A percentile compares a stretch with the other conserved stretches of the same genome.
phyloP scores from a whole-genome alignment of 1,140 invertebrate genomes.

The Calliopsis andreniformis region DNA sequence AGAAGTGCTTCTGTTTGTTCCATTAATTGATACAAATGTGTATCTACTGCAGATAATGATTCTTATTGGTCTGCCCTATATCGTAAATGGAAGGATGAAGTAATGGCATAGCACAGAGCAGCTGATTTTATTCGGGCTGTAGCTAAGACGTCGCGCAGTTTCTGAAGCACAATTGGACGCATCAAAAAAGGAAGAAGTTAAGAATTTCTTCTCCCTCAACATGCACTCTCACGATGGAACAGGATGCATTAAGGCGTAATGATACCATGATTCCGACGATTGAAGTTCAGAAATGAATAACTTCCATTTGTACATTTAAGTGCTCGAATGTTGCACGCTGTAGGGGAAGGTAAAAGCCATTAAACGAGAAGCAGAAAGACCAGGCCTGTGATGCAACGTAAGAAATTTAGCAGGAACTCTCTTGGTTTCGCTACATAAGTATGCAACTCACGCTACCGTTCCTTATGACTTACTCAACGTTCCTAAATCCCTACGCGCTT shows the following conservation, averaged over 20 bases:
- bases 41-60: too few species aligned
- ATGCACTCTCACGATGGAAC: not conserved
- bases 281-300: conserved; percentile 23
- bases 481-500: not conserved
- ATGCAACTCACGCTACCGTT: too few species aligned
- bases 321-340: not conserved
- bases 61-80: too few species aligned
- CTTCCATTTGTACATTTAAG: conserved; percentile 2
- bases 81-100: too few species aligned
- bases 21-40: too few species aligned
- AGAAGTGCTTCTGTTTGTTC: too few species aligned
- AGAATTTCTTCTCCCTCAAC: not conserved
- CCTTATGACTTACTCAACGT: too few species aligned
- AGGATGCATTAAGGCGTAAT: conserved; percentile 23
- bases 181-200: not conserved
- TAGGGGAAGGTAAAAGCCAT: conserved; percentile 4
- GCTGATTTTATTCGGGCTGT: too few species aligned
- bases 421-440: not conserved
- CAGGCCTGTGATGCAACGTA: not conserved
- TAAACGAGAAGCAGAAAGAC: not conserved
- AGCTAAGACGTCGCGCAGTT: not conserved
- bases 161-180: not conserved
- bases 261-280: not conserved
- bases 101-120: too few species aligned
- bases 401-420: conserved; percentile 2